phyloP scores from a whole-genome alignment of 2,113 vertebrate genomes.

The Clarias batrachus region DNA sequence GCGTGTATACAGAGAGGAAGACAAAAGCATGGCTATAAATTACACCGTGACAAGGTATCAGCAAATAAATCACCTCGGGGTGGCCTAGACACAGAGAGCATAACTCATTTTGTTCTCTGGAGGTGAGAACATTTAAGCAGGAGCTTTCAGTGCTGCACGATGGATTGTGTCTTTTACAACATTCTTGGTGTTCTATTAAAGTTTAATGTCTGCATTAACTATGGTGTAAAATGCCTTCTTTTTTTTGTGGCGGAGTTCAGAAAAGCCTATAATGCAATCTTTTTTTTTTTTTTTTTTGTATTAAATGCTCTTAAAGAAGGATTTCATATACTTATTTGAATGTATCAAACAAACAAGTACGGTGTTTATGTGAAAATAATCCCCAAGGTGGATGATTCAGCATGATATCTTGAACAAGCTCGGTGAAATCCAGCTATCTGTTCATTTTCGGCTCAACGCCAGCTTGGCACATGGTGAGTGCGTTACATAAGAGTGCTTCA shows the following conservation, averaged over 20 bases:
- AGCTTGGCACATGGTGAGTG: neutral
- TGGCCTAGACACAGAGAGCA: conserved; percentile 51
- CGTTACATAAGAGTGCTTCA: conserved; percentile 13
- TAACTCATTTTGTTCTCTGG: conserved; percentile 58
- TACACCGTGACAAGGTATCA: conserved; percentile 58
- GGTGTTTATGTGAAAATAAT: conserved; percentile 1
- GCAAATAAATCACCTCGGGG: conserved; percentile 62
- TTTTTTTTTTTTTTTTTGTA: neutral
- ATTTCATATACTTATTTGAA: neutral
- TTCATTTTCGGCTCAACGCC: neutral
- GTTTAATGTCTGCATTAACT: conserved; percentile 54
- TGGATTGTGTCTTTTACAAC: conserved; percentile 50
- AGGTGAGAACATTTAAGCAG: conserved; percentile 54
- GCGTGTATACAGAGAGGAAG: conserved; percentile 57
- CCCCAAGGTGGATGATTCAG: neutral
- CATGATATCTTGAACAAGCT: neutral
- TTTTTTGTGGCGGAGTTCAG: neutral
- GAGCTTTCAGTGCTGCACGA: conserved; percentile 47
- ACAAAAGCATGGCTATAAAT: conserved; percentile 59
- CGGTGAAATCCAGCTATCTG: neutral
- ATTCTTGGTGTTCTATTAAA: conserved; percentile 42
- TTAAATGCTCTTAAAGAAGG: neutral
- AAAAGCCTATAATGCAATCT: neutral
- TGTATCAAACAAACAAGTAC: neutral
- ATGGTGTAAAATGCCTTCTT: conserved; percentile 35